Evolutionary conservation across 2,113 vertebrate species (phyloP).

Genomic region (Bagarius yarrelli): DNA sequence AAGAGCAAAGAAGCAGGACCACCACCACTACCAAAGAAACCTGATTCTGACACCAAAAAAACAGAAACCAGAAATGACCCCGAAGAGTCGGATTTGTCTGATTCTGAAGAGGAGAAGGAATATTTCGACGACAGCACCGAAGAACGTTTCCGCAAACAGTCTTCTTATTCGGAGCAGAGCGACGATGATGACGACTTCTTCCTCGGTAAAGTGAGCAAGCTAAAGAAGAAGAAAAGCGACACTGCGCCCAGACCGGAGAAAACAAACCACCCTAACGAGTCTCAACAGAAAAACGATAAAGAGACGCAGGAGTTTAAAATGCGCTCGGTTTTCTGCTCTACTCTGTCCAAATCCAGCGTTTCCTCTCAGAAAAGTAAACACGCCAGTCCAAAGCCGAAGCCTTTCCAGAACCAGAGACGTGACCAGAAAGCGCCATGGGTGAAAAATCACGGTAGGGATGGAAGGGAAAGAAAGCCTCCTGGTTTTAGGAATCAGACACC

Average conservation of each 20-base stretch:
- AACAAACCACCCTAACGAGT: slow-evolving; percentile 1
- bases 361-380: slow-evolving; percentile 30
- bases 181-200: slow-evolving; percentile 85
- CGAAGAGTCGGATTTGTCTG: slow-evolving; percentile 61
- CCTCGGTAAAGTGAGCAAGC: slow-evolving; percentile 85
- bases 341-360: slow-evolving; percentile 66
- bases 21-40: slow-evolving; percentile 7
- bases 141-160: slow-evolving; percentile 88
- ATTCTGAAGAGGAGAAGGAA: slow-evolving; percentile 70
- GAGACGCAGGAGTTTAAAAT: slow-evolving; percentile 58
- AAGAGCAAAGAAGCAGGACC: slow-evolving; percentile 13
- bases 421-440: slow-evolving; percentile 27
- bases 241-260: slow-evolving; percentile 49
- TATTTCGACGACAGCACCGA: slow-evolving; percentile 95
- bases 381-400: slow-evolving; percentile 34
- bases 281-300: slow-evolving; percentile 33
- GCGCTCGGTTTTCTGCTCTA: slow-evolving; percentile 81
- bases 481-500: slow-evolving; percentile 23
- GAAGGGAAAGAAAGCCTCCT: slow-evolving; percentile 16
- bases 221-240: slow-evolving; percentile 70
- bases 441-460: slow-evolving; percentile 25
- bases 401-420: slow-evolving; percentile 53
- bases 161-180: slow-evolving; percentile 82
- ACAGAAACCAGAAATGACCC: background rate
- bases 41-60: slow-evolving; percentile 34